Percentiles rank a stretch among this genome's conserved stretches.
Conservation (phyloP, 2,888 invertebrate species). For the Scelioninae gen. 1 region DNA sequence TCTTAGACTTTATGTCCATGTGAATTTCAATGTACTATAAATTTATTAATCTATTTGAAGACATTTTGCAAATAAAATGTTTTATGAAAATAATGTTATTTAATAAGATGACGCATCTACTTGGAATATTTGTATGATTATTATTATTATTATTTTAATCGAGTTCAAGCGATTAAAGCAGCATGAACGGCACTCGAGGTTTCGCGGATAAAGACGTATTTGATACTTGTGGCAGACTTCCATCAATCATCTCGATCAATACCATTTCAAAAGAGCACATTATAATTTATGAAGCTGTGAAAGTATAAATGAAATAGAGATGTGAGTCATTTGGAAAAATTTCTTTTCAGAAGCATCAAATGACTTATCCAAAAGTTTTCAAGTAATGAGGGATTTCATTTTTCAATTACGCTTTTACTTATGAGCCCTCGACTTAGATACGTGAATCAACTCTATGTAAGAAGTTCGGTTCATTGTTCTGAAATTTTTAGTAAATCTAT, state of each 20-base stretch:
- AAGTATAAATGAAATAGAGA: constrained; percentile 48
- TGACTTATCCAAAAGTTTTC: constrained; percentile 53
- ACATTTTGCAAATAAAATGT: too few relatives aligned
- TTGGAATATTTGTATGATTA: not conserved
- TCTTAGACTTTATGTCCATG: too few relatives aligned
- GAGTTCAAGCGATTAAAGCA: constrained; percentile 6
- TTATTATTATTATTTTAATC: not conserved
- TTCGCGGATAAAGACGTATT: constrained; percentile 53
- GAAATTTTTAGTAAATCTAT: not conserved
- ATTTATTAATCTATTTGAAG: not conserved
- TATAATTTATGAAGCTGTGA: constrained; percentile 44
- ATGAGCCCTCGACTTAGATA: not conserved
- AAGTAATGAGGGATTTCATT: constrained; percentile 33
- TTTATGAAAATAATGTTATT: not conserved
- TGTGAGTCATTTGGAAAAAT: constrained; percentile 46
- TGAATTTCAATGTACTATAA: too few relatives aligned
- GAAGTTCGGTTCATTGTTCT: not conserved
- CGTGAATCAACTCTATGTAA: not conserved
- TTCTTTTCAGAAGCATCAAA: constrained; percentile 33
- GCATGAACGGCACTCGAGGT: constrained; percentile 9
- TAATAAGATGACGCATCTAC: not conserved
- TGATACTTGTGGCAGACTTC: constrained; percentile 32
- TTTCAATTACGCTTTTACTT: constrained; percentile 34
- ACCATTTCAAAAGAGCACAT: constrained; percentile 34
- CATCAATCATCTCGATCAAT: constrained; percentile 65